Conservation (phyloP, 2,797 vertebrate genomes). For the Rhinogobio ventralis region DNA sequence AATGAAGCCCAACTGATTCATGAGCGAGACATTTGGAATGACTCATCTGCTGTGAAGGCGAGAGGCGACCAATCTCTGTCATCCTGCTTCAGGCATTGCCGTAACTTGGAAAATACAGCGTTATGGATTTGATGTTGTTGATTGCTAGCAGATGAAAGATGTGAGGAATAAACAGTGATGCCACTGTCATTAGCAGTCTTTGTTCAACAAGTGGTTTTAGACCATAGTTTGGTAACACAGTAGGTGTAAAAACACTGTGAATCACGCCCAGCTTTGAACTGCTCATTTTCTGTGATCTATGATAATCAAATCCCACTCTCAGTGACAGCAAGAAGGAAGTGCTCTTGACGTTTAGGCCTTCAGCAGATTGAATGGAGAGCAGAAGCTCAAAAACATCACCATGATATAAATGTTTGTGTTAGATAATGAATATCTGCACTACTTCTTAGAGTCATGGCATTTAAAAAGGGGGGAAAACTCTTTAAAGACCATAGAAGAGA, state of each 20-base stretch:
- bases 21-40: constrained; percentile 48
- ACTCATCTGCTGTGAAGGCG: constrained; percentile 38
- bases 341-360: not conserved
- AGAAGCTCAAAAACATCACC: not conserved
- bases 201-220: constrained; percentile 1
- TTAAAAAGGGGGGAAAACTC: not conserved
- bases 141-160: constrained; percentile 17
- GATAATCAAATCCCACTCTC: constrained; percentile 5
- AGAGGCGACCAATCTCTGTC: constrained; percentile 16
- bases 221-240: constrained; percentile 13
- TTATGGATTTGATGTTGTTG: constrained; percentile 5
- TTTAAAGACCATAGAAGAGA: not conserved
- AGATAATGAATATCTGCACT: not conserved
- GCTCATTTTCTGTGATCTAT: not conserved
- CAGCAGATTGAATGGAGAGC: not conserved
- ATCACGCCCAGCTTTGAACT: not conserved
- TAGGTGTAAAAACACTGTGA: constrained; percentile 13
- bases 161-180: constrained; percentile 9
- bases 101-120: constrained; percentile 2
- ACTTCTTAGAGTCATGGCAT: not conserved
- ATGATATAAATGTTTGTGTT: not conserved
- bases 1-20: constrained; percentile 51
- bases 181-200: not conserved
- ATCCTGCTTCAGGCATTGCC: not conserved
- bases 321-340: not conserved